Conservation (phyloP, 2,113 vertebrate species). For the Albula goreensis region DNA sequence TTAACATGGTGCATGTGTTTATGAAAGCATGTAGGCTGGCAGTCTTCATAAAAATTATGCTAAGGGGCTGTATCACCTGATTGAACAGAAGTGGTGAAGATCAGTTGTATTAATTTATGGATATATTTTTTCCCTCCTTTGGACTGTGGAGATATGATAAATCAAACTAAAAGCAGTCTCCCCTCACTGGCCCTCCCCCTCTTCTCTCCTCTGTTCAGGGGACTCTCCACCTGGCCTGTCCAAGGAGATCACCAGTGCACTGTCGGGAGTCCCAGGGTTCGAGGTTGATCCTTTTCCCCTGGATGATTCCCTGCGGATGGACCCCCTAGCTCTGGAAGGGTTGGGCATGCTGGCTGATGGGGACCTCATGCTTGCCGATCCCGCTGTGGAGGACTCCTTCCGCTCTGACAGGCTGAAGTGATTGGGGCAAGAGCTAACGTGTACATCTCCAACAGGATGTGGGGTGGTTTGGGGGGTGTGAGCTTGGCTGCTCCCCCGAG, state of each 20-base stretch:
- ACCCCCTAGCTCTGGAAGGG: conserved; percentile 80
- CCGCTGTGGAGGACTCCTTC: conserved; percentile 88
- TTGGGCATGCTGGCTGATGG: conserved; percentile 83
- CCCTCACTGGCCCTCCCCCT: background rate
- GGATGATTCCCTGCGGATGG: conserved; percentile 82
- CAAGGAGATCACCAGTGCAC: conserved; percentile 83
- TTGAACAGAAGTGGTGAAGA: background rate
- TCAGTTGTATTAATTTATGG: background rate
- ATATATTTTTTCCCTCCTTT: background rate
- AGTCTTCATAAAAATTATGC: background rate
- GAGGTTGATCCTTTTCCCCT: conserved; percentile 79
- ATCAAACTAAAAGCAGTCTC: background rate
- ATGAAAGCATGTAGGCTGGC: background rate
- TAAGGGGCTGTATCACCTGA: background rate
- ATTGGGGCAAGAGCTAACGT: conserved; percentile 33
- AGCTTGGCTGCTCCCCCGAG: background rate
- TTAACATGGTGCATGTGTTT: background rate
- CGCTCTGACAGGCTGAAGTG: conserved; percentile 85
- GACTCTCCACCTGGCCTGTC: conserved; percentile 82
- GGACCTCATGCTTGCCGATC: conserved; percentile 84
- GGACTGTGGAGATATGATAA: background rate
- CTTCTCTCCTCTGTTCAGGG: conserved; percentile 53
- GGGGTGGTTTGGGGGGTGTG: background rate
- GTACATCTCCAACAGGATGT: background rate
- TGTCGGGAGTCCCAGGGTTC: conserved; percentile 86